Conservation (phyloP, 2,113 vertebrate genomes). For the Stegostoma tigrinum region DNA sequence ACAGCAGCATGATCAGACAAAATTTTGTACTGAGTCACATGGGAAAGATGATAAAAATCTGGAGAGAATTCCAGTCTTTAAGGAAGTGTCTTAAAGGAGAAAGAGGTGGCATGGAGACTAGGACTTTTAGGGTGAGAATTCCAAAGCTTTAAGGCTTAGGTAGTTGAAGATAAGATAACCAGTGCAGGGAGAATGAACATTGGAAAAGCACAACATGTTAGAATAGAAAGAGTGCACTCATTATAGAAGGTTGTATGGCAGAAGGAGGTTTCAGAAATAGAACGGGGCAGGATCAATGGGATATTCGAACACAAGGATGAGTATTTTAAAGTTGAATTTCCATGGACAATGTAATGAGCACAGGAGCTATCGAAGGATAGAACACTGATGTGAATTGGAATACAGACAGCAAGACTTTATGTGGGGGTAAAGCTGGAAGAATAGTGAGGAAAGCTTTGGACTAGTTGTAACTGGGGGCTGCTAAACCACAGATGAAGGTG, state of each 20-base stretch:
- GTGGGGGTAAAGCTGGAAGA: background rate
- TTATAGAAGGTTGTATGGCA: background rate
- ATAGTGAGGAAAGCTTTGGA: background rate
- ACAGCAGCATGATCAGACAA: background rate
- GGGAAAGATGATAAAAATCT: background rate
- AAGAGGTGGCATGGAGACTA: too few relatives aligned
- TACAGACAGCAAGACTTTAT: background rate
- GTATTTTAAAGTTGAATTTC: background rate
- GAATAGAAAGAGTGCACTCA: background rate
- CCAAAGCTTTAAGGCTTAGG: background rate
- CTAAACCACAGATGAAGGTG: background rate
- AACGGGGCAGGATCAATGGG: background rate
- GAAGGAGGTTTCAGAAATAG: background rate
- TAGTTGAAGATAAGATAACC: background rate
- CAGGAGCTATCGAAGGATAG: background rate
- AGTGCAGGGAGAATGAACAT: background rate
- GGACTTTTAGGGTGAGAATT: background rate
- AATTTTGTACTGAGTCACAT: background rate
- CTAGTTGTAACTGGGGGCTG: background rate
- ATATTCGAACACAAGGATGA: background rate
- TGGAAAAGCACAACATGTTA: background rate
- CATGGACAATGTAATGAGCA: background rate
- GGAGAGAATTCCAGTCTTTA: background rate
- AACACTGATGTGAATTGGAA: background rate
- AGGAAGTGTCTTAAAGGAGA: background rate